Evolutionary conservation across 2,797 vertebrate species (phyloP), one percentile per base, ranked within the genome.

Genomic region (Thripadectes ignobilis): DNA sequence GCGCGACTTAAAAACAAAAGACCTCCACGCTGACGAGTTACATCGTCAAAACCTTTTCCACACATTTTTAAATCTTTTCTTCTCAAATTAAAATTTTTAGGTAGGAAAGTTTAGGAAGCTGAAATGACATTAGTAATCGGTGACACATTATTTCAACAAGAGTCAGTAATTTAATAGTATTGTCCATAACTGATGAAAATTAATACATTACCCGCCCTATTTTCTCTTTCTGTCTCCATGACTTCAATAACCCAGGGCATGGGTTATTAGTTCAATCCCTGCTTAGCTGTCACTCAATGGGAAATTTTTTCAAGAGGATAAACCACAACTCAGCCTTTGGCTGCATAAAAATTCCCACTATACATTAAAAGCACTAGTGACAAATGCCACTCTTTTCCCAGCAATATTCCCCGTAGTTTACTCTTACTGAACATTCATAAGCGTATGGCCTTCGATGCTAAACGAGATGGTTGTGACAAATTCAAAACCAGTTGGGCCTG

Each of bases 241-340:
- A 85, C 85, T 93, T 75, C 92, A 90, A 27, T 92, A 97, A 97
- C 96, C 96, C 85, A 96, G 95, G 95, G 95, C 95, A 97, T 81
- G 95, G 96, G 96, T 86, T 95, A 97, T 97, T 97, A 97, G 94
- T 94, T 97, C 95, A 96, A 93, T 96, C 92, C 61, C 17, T 89
- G 85, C 92, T 96, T 87, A 96, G 95, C 95, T 30, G 30, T 92
- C 82, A 92, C 85, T 96, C 93, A 94, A 74, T 90, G 83, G 89
- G 94, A 96, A 93, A 92, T 89, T 92, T 77, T 93, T 96, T 94
- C 89, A 96, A 94, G 68, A 95, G 94, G 92, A 97, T 72, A 92
- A 96, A 63, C 5, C 66, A 90, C 81, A 95, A 63, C 85, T 94
- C 95, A 92, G 92, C 93, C 88, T 86, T 96, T 91, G 26, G 27